phyloP scores from a whole-genome alignment of 1,140 invertebrate genomes.

The Meloidogyne chitwoodi region DNA sequence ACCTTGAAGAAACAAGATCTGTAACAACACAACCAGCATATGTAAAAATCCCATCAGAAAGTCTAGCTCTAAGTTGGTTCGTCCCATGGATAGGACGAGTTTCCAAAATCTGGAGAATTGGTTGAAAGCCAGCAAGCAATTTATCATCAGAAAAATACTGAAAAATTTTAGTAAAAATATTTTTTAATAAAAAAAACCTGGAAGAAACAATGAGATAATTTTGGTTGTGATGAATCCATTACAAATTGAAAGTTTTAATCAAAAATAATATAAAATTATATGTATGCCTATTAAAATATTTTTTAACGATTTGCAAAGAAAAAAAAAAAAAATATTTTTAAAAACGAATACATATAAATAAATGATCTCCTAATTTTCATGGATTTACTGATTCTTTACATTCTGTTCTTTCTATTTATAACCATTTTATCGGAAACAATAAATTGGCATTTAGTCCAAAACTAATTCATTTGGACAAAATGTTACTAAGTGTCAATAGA shows the following conservation, averaged over 20 bases:
- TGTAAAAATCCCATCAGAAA: constrained; percentile 38
- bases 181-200: not conserved
- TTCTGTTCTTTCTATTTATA: too few relatives aligned
- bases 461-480: too few relatives aligned
- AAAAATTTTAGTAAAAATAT: not conserved
- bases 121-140: constrained; percentile 26
- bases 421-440: too few relatives aligned
- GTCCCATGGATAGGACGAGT: constrained; percentile 16
- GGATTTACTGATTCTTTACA: too few relatives aligned
- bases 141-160: constrained; percentile 31
- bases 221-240: not conserved
- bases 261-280: not conserved
- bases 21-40: constrained; percentile 19
- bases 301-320: too few relatives aligned
- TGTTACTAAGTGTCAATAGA: too few relatives aligned
- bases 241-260: not conserved
- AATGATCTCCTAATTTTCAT: too few relatives aligned
- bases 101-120: constrained; percentile 40
- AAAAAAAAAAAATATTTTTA: too few relatives aligned
- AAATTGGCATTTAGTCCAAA: too few relatives aligned
- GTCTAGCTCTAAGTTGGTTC: constrained; percentile 22
- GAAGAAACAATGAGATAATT: constrained; percentile 16
- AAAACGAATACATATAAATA: too few relatives aligned
- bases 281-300: too few relatives aligned
- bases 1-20: constrained; percentile 18